Evolutionary conservation across 2,888 invertebrate species (phyloP).

Genomic region (Stenurella melanura): DNA sequence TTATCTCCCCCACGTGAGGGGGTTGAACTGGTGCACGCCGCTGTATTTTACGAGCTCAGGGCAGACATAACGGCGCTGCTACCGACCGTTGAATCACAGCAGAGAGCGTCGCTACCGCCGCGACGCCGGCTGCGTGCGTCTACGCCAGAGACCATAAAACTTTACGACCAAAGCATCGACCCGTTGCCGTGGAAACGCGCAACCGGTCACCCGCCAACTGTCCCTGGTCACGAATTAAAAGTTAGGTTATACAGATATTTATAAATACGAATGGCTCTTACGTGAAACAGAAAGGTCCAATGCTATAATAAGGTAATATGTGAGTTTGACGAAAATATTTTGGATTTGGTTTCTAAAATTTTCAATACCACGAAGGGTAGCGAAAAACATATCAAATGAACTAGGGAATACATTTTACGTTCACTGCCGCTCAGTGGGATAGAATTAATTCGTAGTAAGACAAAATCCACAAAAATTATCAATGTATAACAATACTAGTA

Average conservation of each 20-base stretch:
- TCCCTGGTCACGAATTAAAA: conserved; percentile 30
- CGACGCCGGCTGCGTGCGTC: conserved; percentile 70
- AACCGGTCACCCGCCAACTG: conserved; percentile 48
- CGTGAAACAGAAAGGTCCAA: too few species aligned
- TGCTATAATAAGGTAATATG: too few species aligned
- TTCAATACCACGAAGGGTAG: too few species aligned
- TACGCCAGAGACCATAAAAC: conserved; percentile 72
- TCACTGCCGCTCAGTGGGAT: too few species aligned
- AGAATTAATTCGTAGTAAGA: too few species aligned
- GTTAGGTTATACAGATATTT: conserved; percentile 20
- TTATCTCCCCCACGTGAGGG: conserved; percentile 44
- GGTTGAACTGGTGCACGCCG: conserved; percentile 56
- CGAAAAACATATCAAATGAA: too few species aligned
- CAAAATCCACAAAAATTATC: too few species aligned
- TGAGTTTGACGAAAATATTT: too few species aligned
- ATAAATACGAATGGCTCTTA: too few species aligned
- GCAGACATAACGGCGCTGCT: conserved; percentile 69
- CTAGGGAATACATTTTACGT: too few species aligned
- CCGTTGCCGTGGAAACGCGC: conserved; percentile 72
- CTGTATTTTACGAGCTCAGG: conserved; percentile 68
- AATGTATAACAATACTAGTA: too few species aligned
- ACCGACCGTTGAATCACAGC: conserved; percentile 66
- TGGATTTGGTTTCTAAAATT: too few species aligned
- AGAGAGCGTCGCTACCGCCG: conserved; percentile 65
- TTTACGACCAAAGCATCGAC: conserved; percentile 74